Evolutionary conservation across 1,140 invertebrate species (phyloP).

Genomic region (Hylaeus volcanicus): DNA sequence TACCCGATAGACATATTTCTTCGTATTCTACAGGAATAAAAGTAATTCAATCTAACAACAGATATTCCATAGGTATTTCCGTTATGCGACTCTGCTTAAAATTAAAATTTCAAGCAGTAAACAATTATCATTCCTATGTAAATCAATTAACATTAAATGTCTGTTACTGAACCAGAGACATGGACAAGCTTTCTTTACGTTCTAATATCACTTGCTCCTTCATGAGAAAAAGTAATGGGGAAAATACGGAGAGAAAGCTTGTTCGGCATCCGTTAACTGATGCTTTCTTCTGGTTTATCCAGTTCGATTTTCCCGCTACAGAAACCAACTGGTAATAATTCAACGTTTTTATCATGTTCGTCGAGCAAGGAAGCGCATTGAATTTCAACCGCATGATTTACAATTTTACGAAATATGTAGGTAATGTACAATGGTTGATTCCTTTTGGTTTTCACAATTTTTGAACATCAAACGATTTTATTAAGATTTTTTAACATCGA

Average conservation of each 20-base stretch:
- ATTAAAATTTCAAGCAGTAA: neutral
- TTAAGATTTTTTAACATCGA: too few species aligned
- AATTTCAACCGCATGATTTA: neutral
- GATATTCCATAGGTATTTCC: too few species aligned
- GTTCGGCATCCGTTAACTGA: neutral
- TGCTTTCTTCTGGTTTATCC: slow-evolving; percentile 35
- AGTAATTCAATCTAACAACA: too few species aligned
- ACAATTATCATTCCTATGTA: neutral
- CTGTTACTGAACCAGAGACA: neutral
- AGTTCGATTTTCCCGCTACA: slow-evolving; percentile 24
- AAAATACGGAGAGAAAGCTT: slow-evolving; percentile 41
- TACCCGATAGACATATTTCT: too few species aligned
- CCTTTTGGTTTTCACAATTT: too few species aligned
- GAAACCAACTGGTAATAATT: slow-evolving; percentile 12
- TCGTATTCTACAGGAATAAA: too few species aligned
- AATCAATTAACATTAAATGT: neutral
- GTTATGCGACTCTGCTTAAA: too few species aligned
- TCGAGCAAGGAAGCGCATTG: too few species aligned
- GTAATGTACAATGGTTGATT: too few species aligned
- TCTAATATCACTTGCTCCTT: neutral
- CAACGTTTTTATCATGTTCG: neutral
- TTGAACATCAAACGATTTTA: too few species aligned
- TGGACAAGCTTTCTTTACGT: neutral
- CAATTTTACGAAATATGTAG: neutral
- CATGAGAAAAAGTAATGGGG: slow-evolving; percentile 9